Evolutionary conservation across 2,888 invertebrate genomes (phyloP), one percentile per base, ranked within the genome.

Genomic region (Theretra japonica): DNA sequence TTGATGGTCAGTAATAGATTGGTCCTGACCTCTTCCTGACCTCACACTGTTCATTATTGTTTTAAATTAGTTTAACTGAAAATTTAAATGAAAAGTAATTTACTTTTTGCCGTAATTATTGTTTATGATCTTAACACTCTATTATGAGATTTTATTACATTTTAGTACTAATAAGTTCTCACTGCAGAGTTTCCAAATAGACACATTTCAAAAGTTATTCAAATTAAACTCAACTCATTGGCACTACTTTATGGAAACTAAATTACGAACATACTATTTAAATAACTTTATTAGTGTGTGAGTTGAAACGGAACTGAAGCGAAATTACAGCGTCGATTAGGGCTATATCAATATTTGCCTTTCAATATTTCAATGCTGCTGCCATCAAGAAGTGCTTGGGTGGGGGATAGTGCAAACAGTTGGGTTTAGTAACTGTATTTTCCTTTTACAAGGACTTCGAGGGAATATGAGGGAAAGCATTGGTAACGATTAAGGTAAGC

Each of bases 321-420:
- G 41, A 62, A 65, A 41, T 65, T 65, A 65, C 65, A 48, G 41
- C 23, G 65, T 65, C 65, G 65, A 65, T 65, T 65, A 48, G 23
- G 65, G 65, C 48, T 41, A 65, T 48, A 48, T 41, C 65, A 65
- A 65, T 65, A 65, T 65, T 65, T 48, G 23, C 23, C 17, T 17
- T 53, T 62, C 33, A 62, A 62, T 62, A 62, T 62, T 62, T 62
- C 33, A 62, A 62, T 41, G n/a, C 62, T n/a, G 62, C 21, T n/a
- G 48, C 17, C 23, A 65, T 48, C 23, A 65, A 48, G 41, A 23
- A 23, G 15, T 23, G 41, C 48, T 65, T 48, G 23, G 65, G 65
- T 65, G 41, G 23, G 65, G 65, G 65, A 65, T 65, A 65, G 41
- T 41, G 23, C 65, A 48, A 65, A 65, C 23, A 65, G 21, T 48